phyloP scores from a whole-genome alignment of 2,113 vertebrate genomes.

The Sylvia atricapilla region DNA sequence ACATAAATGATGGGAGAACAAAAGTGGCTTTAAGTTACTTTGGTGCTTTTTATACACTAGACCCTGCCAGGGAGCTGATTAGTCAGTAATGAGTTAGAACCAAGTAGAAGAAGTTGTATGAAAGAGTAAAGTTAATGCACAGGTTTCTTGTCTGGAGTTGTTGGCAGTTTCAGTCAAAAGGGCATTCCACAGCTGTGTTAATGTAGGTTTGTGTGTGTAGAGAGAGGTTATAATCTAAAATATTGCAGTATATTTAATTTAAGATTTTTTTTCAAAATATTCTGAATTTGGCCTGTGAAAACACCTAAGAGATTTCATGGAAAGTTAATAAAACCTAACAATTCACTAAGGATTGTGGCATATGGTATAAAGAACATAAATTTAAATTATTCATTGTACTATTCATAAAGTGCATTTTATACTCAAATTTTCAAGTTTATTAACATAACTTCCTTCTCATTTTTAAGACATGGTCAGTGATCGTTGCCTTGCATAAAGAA shows the following conservation, averaged over 20 bases:
- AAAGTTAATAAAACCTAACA: neutral
- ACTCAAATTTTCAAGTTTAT: neutral
- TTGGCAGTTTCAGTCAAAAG: neutral
- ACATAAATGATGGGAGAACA: neutral
- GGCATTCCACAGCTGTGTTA: neutral
- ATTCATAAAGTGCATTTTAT: neutral
- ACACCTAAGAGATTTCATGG: neutral
- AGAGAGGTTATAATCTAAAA: neutral
- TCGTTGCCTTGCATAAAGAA: neutral
- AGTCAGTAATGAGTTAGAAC: neutral
- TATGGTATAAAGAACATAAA: neutral
- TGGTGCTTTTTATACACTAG: neutral
- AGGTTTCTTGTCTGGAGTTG: neutral
- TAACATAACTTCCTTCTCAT: neutral
- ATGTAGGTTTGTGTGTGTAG: neutral
- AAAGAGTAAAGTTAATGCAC: neutral
- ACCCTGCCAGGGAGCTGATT: neutral
- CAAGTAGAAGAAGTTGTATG: neutral
- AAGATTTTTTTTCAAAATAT: neutral
- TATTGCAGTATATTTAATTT: neutral
- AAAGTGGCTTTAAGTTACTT: slow-evolving; percentile 12
- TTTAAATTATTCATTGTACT: neutral
- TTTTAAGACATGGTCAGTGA: neutral
- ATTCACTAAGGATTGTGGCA: neutral
- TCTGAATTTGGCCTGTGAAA: neutral